phyloP scores from a whole-genome alignment of 2,797 vertebrate species.

The Manis javanica region DNA sequence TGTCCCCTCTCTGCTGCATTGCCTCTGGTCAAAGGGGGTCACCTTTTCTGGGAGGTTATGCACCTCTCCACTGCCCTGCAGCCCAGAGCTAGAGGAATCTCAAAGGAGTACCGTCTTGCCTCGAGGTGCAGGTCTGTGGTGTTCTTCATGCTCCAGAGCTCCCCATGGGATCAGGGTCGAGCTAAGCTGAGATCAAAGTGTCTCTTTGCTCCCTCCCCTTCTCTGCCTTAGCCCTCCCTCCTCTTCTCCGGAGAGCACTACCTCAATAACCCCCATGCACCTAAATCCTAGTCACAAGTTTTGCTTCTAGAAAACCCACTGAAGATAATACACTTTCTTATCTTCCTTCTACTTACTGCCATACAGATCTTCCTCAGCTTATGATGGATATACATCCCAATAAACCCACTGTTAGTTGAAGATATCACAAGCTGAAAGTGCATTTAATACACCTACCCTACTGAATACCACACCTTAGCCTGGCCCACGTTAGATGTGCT shows the following conservation, averaged over 20 bases:
- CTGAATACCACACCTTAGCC: neutral
- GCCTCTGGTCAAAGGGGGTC: neutral
- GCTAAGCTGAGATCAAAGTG: neutral
- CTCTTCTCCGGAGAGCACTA: neutral
- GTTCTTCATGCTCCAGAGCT: neutral
- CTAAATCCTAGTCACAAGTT: neutral
- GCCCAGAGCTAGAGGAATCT: neutral
- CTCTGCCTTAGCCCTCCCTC: neutral
- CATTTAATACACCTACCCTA: neutral
- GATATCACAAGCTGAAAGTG: neutral
- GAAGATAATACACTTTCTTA: neutral
- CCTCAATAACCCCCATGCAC: neutral
- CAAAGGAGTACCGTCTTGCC: neutral
- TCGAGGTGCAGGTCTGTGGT: neutral
- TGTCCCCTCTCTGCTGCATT: neutral
- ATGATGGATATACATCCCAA: neutral
- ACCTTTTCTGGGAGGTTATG: neutral
- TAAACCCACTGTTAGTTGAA: neutral
- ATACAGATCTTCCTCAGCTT: neutral
- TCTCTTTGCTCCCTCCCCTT: neutral
- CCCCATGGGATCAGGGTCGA: neutral
- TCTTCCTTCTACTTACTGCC: neutral
- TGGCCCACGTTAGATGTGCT: neutral
- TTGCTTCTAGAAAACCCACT: slow-evolving; percentile 17
- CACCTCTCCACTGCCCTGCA: too few relatives aligned